phyloP scores from a whole-genome alignment of 2,888 invertebrate genomes.

The Apamea epomidion region DNA sequence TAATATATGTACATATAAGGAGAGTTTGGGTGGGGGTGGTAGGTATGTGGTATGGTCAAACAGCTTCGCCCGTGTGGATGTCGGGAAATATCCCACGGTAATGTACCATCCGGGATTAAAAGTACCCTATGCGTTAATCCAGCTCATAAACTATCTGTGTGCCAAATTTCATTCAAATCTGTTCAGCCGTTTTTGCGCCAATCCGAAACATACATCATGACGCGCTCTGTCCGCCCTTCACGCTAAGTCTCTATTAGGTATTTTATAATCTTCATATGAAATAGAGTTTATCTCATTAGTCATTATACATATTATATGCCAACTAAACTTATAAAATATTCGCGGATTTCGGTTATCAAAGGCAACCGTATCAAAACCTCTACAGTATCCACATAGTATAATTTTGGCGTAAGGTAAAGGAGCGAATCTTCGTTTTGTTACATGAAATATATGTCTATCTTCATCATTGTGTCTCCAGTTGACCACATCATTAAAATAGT shows the following conservation, averaged over 20 bases:
- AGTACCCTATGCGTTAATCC: neutral
- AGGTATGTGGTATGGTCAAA: too few relatives aligned
- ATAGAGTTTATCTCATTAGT: too few relatives aligned
- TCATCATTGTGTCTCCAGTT: neutral
- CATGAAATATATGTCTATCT: conserved; percentile 3
- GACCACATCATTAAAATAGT: conserved; percentile 23
- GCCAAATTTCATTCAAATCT: too few relatives aligned
- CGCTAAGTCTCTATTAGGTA: too few relatives aligned
- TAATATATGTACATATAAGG: too few relatives aligned
- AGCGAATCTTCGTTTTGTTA: neutral
- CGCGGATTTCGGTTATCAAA: neutral
- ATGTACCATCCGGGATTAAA: neutral
- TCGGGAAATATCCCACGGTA: neutral
- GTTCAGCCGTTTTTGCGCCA: too few relatives aligned
- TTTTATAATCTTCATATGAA: too few relatives aligned
- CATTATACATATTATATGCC: too few relatives aligned
- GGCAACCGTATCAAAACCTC: neutral
- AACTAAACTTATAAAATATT: neutral
- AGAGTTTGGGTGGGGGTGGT: neutral
- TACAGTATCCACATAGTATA: neutral
- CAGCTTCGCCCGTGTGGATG: too few relatives aligned
- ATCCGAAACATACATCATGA: too few relatives aligned
- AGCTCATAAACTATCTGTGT: too few relatives aligned
- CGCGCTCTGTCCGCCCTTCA: too few relatives aligned
- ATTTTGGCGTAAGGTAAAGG: neutral